A percentile compares a stretch with the other conserved stretches of the same genome.
Evolutionary conservation across 2,113 vertebrate species (phyloP).

Genomic region (Oryzias javanicus): DNA sequence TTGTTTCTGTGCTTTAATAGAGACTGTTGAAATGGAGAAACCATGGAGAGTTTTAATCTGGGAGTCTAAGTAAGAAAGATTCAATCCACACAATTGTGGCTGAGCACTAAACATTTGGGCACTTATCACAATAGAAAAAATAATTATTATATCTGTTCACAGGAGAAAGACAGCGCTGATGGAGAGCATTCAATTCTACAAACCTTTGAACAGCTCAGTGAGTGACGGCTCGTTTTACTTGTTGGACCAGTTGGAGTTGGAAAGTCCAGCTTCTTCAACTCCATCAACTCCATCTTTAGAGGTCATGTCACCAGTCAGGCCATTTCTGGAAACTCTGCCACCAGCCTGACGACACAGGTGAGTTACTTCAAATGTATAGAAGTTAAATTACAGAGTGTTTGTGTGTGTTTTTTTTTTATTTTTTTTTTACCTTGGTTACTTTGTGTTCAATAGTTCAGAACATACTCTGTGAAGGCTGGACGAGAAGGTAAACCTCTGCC

Average conservation of each 20-base stretch:
- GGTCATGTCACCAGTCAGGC: conserved; percentile 55
- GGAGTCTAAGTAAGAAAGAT: conserved; percentile 51
- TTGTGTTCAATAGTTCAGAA: conserved; percentile 39
- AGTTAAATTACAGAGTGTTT: too few species aligned
- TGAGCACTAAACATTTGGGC: background rate
- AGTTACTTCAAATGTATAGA: background rate
- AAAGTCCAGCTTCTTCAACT: conserved; percentile 61
- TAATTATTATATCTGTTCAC: background rate
- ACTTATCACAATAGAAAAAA: background rate
- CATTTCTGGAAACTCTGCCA: conserved; percentile 37
- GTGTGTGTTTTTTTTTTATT: too few species aligned
- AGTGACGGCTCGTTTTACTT: conserved; percentile 7
- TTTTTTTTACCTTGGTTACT: background rate
- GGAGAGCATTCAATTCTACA: conserved; percentile 22
- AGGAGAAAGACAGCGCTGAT: conserved; percentile 38
- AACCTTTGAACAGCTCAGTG: conserved; percentile 25
- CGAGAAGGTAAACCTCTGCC: conserved; percentile 48
- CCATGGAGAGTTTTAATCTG: conserved; percentile 66
- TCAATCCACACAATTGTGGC: background rate
- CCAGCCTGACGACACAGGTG: conserved; percentile 57
- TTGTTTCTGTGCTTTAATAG: conserved; percentile 1
- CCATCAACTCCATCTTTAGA: conserved; percentile 56
- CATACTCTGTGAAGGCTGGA: conserved; percentile 41
- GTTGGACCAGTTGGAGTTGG: too few species aligned
- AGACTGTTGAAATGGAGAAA: conserved; percentile 36